Base-by-base conservation (phyloP, 1,140 invertebrate genomes). In the Drosophila eugracilis region DNA sequence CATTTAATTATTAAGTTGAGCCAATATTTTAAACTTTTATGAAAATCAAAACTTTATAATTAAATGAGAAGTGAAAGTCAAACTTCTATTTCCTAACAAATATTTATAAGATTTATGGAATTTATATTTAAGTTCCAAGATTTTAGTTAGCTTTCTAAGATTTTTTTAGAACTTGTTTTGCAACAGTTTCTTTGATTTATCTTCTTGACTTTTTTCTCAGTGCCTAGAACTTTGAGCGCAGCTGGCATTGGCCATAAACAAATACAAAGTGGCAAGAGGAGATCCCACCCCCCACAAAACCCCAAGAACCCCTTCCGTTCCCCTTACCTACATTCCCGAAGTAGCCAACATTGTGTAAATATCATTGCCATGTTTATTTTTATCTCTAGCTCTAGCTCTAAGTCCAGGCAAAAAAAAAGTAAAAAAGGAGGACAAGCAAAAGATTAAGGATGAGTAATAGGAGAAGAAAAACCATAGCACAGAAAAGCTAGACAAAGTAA, bases 361-460 rank as follows among this genome's bases (percentile, higher is more conserved):
- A 88, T 84, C 83, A 88, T 83, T 75, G 75, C 72, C 71, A 88
- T 88, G 84, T 88, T 88, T 88, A 83, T 78, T 88, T 88, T 88
- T 76, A 88, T 88, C 78, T 88, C 66, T 81, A 83, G 83, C 65
- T 78, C 49, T 88, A 88, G 83, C 65, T 88, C 60, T 88, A 83
- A 88, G 83, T 72, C 57, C n/a, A 57, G 55, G 30, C 30, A 32
- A 32, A 32, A 32, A 26, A 26, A 26, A 14, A n/a, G n/a, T 2
- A 59, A 50, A 53, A 52, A 65, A 39, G 52, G 7, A 53, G 70
- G 28, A 36, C 26, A 62, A 60, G 52, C 49, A 34, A 59, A 48
- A 59, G 2, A 62, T 62, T 44, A 39, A 39, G 17, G 15, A 21
- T 22, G 45, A 49, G 30, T 59, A 28, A 59, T 34, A n/a, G 32